Evolutionary conservation across 2,797 vertebrate species (phyloP), one percentile per base, ranked within the genome.

Genomic region (Tenualosa ilisha): DNA sequence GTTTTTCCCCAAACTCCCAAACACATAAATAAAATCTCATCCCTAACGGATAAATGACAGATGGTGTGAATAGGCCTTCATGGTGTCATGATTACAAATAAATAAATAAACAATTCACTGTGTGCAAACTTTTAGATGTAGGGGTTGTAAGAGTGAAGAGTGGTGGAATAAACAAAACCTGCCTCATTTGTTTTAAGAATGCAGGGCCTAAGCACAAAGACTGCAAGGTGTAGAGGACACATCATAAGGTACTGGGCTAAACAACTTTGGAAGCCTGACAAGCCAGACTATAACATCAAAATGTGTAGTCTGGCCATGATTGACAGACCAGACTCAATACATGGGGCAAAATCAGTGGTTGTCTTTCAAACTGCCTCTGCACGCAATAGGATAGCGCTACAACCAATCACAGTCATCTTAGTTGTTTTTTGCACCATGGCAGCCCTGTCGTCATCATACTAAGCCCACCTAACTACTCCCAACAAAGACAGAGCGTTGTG

Each of bases 21-120:
- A 65, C 26, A 13, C 63, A 65, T 13, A 65, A 65, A 65, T 65
- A 65, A 65, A 63, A 63, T 63, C n/a, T 63, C 24, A 63, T 63
- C n/a, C 26, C n/a, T 8, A 22, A 63, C 63, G 31, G 24, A 31
- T 31, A 12, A 31, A 31, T 31, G 63, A 65, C 26, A 12, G 24
- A 31, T 65, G 24, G 6, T 4, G 2, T 31, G 26, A 59, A 31
- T 65, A 8, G 46, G 31, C 31, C 1, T 31, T 31, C 56, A 59
- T 22, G 22, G 7, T 11, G 6, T 11, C 11, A 8, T 11, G 20
- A 24, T 63, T 63, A 72, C 0, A 72, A 31, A 72, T 37, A 72
- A 15, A 72, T 53, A 6, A 15, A 17, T 40, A 17, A 17, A 1
- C 6, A 1, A 61, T 61, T 6, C 6, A 61, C 22, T 9, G 20